Conservation (phyloP, 1,140 invertebrate genomes). For the Drosophila rhopaloa region DNA sequence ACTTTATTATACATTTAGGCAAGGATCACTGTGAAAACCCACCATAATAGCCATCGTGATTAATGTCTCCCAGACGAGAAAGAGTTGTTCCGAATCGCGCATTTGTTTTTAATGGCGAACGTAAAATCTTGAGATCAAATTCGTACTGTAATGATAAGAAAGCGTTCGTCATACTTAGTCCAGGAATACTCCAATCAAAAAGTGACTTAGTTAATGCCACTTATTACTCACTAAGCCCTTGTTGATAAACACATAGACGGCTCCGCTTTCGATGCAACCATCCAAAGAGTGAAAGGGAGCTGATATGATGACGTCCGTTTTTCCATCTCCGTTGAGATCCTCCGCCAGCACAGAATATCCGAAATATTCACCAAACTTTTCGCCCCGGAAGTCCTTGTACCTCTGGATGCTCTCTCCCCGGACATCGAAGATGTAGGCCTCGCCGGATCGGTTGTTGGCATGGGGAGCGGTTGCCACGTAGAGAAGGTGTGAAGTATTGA, state of each 20-base stretch:
- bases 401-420: conserved; percentile 53
- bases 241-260: conserved; percentile 87
- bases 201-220: background rate
- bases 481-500: conserved; percentile 48
- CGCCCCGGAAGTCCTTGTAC: conserved; percentile 84
- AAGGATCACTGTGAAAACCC: conserved; percentile 27
- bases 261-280: conserved; percentile 86
- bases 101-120: conserved; percentile 50
- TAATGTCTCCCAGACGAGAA: conserved; percentile 87
- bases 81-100: conserved; percentile 88
- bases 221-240: conserved; percentile 84
- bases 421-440: conserved; percentile 77
- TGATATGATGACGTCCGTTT: conserved; percentile 91
- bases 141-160: conserved; percentile 60
- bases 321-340: conserved; percentile 90
- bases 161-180: conserved; percentile 56
- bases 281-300: conserved; percentile 88
- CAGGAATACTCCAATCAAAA: conserved; percentile 1
- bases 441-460: conserved; percentile 77
- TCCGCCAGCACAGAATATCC: conserved; percentile 89
- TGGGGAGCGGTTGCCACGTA: conserved; percentile 82
- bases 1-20: too few relatives aligned
- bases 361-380: conserved; percentile 91
- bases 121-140: conserved; percentile 67
- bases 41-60: conserved; percentile 88